Percentiles rank a stretch among this genome's conserved stretches.
phyloP scores from a whole-genome alignment of 2,113 vertebrate species.

The Chascanopsetta lugubris region DNA sequence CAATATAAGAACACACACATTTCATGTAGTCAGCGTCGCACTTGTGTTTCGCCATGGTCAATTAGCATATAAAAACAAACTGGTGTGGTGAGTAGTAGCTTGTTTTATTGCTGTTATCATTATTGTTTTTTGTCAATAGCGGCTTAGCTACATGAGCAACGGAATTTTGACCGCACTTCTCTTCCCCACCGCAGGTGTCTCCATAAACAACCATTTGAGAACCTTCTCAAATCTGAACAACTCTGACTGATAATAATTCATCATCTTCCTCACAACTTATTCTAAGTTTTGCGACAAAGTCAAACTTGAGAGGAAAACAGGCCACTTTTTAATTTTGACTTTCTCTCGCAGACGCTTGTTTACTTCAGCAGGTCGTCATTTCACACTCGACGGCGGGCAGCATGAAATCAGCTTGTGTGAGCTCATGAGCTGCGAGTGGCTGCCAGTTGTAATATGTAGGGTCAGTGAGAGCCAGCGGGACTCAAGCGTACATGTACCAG shows the following conservation, averaged over 20 bases:
- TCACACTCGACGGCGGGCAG: slow-evolving; percentile 11
- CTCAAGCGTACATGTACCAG: slow-evolving; percentile 36
- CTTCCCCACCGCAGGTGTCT: no score
- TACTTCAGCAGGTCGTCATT: slow-evolving; percentile 23
- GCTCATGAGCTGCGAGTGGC: slow-evolving; percentile 48
- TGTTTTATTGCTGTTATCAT: no score
- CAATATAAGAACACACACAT: no score
- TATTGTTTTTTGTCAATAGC: no score
- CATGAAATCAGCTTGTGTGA: slow-evolving; percentile 32
- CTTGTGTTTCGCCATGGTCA: no score
- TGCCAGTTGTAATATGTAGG: slow-evolving; percentile 48
- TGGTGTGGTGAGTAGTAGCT: no score
- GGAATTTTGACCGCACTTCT: no score
- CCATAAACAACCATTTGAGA: no score
- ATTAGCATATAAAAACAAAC: no score
- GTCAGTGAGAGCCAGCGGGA: slow-evolving; percentile 48
- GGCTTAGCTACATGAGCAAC: no score
- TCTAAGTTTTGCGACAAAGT: background rate
- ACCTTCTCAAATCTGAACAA: background rate
- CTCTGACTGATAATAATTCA: background rate
- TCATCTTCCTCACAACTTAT: background rate
- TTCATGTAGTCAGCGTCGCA: no score
- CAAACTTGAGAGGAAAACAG: background rate
- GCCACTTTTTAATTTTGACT: background rate
- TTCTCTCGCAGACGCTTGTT: slow-evolving; percentile 31